Evolutionary conservation across 2,888 invertebrate species (phyloP), one percentile per base, ranked within the genome.

Genomic region (Aphidius colemani): DNA sequence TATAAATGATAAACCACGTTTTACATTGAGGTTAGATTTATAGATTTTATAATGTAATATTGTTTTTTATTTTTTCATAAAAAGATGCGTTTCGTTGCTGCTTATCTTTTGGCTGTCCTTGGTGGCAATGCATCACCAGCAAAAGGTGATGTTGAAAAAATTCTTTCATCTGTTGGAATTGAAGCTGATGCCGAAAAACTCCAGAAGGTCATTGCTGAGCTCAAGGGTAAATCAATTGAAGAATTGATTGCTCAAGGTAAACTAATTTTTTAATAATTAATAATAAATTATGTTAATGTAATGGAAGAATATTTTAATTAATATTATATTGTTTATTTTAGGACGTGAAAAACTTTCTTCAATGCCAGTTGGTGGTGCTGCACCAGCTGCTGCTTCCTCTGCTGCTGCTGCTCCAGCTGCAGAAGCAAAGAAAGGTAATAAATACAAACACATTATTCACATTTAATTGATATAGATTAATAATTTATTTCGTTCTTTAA

Each of bases 71-170:
- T 30, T 30, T 30, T 30, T 30, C 0, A 30, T 5, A 89, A 91
- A 89, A 18, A 18, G 13, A 98, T 98, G 98, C 96, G 98, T 94
- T 98, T 98, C 96, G 96, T 98, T 89, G 96, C 97, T 89, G 98
- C 98, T 87, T 98, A 98, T 85, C 86, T 97, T 81, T 88, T 98
- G 83, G 95, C 96, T 84, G 92, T 90, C 82, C 88, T 98, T 78
- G 96, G 96, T 67, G 97, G 97, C 78, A 96, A 94, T 84, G 87
- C 89, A 66, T 84, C 88, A 74, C 97, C 97, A 66, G 86, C 88
- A 66, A 88, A 89, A 71, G 89, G 89, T 69, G 96, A 96, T 82
- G 87, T 97, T 64, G 95, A 97, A 83, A 97, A 96, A 84, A 96
- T 98, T 83, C 88, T 98, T 70, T 94, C 95, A 79, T 95, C 96